phyloP scores from a whole-genome alignment of 2,888 invertebrate species.

The Callosobruchus maculatus region DNA sequence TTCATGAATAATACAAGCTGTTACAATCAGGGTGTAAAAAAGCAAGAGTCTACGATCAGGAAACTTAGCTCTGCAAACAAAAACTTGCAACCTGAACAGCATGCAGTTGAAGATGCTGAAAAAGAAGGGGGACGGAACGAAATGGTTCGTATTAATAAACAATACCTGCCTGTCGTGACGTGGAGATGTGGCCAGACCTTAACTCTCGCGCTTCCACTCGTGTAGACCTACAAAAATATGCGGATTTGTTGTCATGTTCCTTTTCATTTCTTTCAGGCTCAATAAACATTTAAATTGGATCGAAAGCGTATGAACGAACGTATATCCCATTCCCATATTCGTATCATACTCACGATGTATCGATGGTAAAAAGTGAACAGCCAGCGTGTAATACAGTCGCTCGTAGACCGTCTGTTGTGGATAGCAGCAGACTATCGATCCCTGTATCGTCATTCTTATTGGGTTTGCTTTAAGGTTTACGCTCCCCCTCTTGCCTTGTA shows the following conservation, averaged over 20 bases:
- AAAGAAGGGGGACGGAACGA: too few relatives aligned
- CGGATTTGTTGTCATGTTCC: background rate
- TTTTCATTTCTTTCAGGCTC: background rate
- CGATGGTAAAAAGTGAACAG: background rate
- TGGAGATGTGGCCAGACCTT: too few relatives aligned
- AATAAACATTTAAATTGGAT: background rate
- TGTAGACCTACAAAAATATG: too few relatives aligned
- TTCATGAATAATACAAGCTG: too few relatives aligned
- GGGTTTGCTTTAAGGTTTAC: background rate
- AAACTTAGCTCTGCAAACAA: too few relatives aligned
- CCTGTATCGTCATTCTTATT: background rate
- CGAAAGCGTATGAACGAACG: background rate
- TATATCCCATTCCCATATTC: background rate
- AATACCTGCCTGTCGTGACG: too few relatives aligned
- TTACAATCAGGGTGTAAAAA: too few relatives aligned
- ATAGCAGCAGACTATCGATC: background rate
- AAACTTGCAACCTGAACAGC: too few relatives aligned
- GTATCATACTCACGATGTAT: background rate
- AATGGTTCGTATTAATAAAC: too few relatives aligned
- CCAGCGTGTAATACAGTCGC: background rate
- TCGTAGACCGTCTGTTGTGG: background rate
- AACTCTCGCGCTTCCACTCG: too few relatives aligned
- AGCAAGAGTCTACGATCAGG: too few relatives aligned
- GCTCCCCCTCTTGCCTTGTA: background rate
- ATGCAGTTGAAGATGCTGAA: too few relatives aligned